Conservation (phyloP, 2,888 invertebrate genomes). For the Danaus chrysippus region DNA sequence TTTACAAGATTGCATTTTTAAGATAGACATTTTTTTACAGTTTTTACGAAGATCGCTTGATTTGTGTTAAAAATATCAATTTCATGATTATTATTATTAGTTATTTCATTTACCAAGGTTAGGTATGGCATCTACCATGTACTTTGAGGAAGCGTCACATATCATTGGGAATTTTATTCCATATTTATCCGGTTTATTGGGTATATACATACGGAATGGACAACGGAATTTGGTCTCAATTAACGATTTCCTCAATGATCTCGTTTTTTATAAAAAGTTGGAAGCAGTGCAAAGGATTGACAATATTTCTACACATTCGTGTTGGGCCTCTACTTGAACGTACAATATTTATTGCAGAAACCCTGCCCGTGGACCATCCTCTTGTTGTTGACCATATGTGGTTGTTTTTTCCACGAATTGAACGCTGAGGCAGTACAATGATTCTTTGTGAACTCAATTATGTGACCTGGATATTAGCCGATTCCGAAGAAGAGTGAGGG, state of each 20-base stretch:
- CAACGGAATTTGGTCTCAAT: conserved; percentile 16
- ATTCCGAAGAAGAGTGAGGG: too few relatives aligned
- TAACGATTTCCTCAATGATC: conserved; percentile 20
- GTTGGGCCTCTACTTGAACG: conserved; percentile 21
- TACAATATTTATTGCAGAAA: conserved; percentile 21
- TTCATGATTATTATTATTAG: too few relatives aligned
- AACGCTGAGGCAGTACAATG: too few relatives aligned
- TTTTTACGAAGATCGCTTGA: too few relatives aligned
- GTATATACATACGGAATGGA: conserved; percentile 27
- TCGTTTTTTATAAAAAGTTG: conserved; percentile 11
- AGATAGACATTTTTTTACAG: too few relatives aligned
- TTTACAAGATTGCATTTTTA: too few relatives aligned
- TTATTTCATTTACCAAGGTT: conserved; percentile 43
- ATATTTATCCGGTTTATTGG: conserved; percentile 37
- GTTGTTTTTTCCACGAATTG: too few relatives aligned
- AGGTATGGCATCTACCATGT: conserved; percentile 38
- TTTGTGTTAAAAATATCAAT: too few relatives aligned
- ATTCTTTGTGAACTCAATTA: too few relatives aligned
- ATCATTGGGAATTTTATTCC: conserved; percentile 41
- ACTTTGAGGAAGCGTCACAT: conserved; percentile 36
- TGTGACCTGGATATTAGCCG: too few relatives aligned
- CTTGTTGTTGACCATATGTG: too few relatives aligned
- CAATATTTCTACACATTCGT: conserved; percentile 20
- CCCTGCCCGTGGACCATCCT: conserved; percentile 12
- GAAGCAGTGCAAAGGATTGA: conserved; percentile 17